Evolutionary conservation across 2,113 vertebrate genomes (phyloP).

Genomic region (Craseonycteris thonglongyai): DNA sequence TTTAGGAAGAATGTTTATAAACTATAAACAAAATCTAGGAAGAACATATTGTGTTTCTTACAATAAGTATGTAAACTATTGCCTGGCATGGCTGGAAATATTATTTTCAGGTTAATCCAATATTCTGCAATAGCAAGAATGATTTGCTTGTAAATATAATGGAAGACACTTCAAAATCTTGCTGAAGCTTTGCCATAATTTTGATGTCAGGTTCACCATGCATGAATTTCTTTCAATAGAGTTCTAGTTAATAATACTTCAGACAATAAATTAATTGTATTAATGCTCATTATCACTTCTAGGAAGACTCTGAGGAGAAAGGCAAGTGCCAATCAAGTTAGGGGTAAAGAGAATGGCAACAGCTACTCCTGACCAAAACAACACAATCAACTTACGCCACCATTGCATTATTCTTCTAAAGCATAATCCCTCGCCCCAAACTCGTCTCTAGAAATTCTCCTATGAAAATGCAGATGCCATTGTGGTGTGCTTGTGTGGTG

Average conservation of each 20-base stretch:
- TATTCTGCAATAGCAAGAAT: not conserved
- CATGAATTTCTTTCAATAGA: not conserved
- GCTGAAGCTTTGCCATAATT: not conserved
- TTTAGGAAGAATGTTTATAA: slow-evolving; percentile 52
- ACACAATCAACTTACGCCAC: not conserved
- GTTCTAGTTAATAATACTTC: not conserved
- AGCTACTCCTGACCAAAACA: not conserved
- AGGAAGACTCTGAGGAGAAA: not conserved
- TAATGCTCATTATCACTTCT: not conserved
- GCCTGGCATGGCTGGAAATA: not conserved
- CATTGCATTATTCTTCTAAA: not conserved
- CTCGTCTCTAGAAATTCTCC: not conserved
- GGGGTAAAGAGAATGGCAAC: not conserved
- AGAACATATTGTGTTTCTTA: slow-evolving; percentile 5
- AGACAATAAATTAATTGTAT: not conserved
- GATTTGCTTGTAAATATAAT: not conserved
- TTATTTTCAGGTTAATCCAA: slow-evolving; percentile 15
- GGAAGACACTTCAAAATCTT: not conserved
- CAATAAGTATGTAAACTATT: not conserved
- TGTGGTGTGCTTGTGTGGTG: not conserved
- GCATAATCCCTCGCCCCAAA: too few species aligned
- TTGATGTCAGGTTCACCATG: not conserved
- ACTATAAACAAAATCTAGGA: slow-evolving; percentile 32
- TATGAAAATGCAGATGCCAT: not conserved
- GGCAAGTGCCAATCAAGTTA: not conserved